Conservation (phyloP, 2,797 vertebrate species). For the Setipinna tenuifilis region DNA sequence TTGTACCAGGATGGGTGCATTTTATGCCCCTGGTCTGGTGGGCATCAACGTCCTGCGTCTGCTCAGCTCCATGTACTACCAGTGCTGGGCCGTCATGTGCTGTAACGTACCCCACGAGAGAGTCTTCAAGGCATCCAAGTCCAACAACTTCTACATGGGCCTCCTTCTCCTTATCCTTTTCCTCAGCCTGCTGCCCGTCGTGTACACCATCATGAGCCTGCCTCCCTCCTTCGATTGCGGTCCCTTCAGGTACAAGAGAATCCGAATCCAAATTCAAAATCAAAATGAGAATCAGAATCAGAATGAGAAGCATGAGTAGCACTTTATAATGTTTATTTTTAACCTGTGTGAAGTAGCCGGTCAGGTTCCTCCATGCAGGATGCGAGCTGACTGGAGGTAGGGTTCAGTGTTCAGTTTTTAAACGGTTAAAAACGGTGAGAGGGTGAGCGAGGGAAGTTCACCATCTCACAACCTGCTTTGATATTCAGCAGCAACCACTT, state of each 20-base stretch:
- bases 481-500: neutral
- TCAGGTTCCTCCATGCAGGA: no score
- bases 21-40: slow-evolving; percentile 94
- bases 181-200: slow-evolving; percentile 93
- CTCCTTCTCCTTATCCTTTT: slow-evolving; percentile 94
- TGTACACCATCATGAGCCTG: slow-evolving; percentile 96
- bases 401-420: no score
- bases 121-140: slow-evolving; percentile 98
- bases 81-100: slow-evolving; percentile 98
- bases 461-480: no score
- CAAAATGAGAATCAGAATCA: no score
- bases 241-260: slow-evolving; percentile 81
- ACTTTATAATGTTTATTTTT: no score
- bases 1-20: slow-evolving; percentile 93
- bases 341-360: no score
- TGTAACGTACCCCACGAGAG: slow-evolving; percentile 95
- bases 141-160: slow-evolving; percentile 99
- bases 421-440: no score
- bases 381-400: no score
- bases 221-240: slow-evolving; percentile 97
- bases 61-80: slow-evolving; percentile 97
- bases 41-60: slow-evolving; percentile 95
- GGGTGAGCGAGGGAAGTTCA: no score
- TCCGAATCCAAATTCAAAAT: no score
- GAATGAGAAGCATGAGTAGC: no score